These are phyloP conservation scores for Drosophila pseudotalamancana DNA, from an alignment of 2,888 invertebrate species.

Conservation along the genomic window DNA sequence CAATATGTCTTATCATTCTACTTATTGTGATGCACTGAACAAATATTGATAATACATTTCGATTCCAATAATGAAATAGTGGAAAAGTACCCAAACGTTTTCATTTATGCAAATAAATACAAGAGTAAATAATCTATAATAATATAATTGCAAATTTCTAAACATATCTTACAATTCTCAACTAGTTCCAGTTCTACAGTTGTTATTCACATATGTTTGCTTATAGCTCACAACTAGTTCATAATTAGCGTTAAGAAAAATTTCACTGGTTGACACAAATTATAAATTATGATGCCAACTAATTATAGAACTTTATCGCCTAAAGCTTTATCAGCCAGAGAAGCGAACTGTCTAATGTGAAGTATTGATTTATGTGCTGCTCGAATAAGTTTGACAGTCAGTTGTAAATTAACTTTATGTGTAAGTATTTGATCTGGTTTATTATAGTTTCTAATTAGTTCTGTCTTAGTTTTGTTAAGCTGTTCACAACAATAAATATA, in stretches of 20 bases:
- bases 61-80: background rate
- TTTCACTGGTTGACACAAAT: background rate
- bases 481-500: no score
- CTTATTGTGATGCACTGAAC: conserved; percentile 7
- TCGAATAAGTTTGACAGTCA: background rate
- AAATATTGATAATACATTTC: conserved; percentile 20
- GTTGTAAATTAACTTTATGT: background rate
- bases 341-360: background rate
- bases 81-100: conserved; percentile 2
- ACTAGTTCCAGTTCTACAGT: background rate
- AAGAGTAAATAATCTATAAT: no score
- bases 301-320: background rate
- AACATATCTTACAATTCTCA: background rate
- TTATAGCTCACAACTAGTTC: conserved; percentile 7
- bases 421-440: background rate
- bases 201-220: conserved; percentile 5
- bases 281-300: background rate
- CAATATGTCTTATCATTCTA: conserved; percentile 9
- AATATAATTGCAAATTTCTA: no score
- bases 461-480: background rate
- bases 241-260: background rate
- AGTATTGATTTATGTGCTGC: background rate
- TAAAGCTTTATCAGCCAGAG: background rate
- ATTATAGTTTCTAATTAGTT: background rate
- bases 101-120: no score